phyloP scores from a whole-genome alignment of 1,140 invertebrate species.

The Ceratina japonica region DNA sequence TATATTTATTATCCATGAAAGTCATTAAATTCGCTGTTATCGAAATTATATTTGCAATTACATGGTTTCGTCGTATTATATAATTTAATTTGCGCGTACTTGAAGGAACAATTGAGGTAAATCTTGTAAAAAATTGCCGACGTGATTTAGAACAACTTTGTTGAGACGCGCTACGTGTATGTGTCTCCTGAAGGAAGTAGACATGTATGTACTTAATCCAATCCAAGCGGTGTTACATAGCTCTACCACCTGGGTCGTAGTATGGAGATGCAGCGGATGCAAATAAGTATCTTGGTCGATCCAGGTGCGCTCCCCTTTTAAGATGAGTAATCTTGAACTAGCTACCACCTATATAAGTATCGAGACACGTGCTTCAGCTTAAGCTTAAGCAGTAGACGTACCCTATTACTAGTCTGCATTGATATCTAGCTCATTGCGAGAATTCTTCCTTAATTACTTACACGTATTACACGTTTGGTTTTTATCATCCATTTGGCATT shows the following conservation, averaged over 20 bases:
- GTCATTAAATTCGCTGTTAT: background rate
- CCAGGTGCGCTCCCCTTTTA: slow-evolving; percentile 59
- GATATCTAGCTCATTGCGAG: too few species aligned
- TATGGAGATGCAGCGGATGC: slow-evolving; percentile 43
- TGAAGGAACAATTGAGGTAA: slow-evolving; percentile 15
- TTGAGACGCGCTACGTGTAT: slow-evolving; percentile 17
- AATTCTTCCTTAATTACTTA: slow-evolving; percentile 2
- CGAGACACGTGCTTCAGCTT: slow-evolving; percentile 39
- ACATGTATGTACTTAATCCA: background rate
- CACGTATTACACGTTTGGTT: background rate
- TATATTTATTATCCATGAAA: too few species aligned
- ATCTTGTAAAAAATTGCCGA: background rate
- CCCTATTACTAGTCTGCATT: slow-evolving; percentile 21
- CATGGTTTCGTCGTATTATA: background rate
- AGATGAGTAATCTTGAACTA: slow-evolving; percentile 58
- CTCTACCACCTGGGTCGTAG: slow-evolving; percentile 34
- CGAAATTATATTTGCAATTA: background rate
- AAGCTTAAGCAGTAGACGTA: background rate
- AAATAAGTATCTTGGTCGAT: slow-evolving; percentile 58
- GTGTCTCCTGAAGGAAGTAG: slow-evolving; percentile 11
- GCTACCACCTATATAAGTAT: slow-evolving; percentile 24
- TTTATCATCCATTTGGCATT: background rate
- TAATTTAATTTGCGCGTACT: background rate
- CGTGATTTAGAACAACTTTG: slow-evolving; percentile 29
- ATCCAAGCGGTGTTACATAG: slow-evolving; percentile 18